Evolutionary conservation across 2,888 invertebrate genomes (phyloP), one percentile per base, ranked within the genome.

Genomic region (Macropis europaea): DNA sequence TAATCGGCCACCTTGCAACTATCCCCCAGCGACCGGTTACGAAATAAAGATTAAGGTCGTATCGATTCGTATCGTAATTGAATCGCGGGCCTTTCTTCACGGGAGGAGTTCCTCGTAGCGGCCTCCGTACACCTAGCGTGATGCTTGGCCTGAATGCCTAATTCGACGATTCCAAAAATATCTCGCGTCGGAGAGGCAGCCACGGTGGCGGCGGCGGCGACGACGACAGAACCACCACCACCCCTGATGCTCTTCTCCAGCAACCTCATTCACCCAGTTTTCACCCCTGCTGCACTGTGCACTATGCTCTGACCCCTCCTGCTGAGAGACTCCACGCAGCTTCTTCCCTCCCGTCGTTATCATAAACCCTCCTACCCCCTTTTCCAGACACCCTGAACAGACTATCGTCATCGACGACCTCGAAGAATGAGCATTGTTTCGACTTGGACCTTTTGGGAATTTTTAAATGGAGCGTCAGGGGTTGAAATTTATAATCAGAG

Each of bases 181-280:
- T 57, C 71, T 53, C 45, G n/a, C n/a, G 68, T 38, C 48, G 57
- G 57, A 50, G 67, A 61, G 59, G 60, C 56, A 77, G 78, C 53
- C 57, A 54, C 70, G 61, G 34, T 40, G 54, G 60, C 71, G 54
- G 50, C 71, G 61, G 22, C 68, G 54, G 66, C 34, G 42, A 28
- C 52, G 57, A 60, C 38, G 62, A 57, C 53, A 47, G 54, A 43
- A 7, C 42, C 48, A 54, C 63, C 60, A 67, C 71, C 28, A 11
- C 7, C 24, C 52, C 50, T 48, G 73, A 66, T 73, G 54, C 63
- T 78, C 69, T 67, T 76, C 73, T 73, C 59, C 66, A 45, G 63
- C 73, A 78, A 62, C 81, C 83, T 82, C 84, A 82, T 86, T 86
- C 86, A 85, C 84, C 86, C 75, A 85, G 74, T 86, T 84, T 82